A percentile compares a stretch with the other conserved stretches of the same genome.
Conservation (phyloP, 92 coral and sea anemone genomes). For the Phenganax subtilis region DNA sequence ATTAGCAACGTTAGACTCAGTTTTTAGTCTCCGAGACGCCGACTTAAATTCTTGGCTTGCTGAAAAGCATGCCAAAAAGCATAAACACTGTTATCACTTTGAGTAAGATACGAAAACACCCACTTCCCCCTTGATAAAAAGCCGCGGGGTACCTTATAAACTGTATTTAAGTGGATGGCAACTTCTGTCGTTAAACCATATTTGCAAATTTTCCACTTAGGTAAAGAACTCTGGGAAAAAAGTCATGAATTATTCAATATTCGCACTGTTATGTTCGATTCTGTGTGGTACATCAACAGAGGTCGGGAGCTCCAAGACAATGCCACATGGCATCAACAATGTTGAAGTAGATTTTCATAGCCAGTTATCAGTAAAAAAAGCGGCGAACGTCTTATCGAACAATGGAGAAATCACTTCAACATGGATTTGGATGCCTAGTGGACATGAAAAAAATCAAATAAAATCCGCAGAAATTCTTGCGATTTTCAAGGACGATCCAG, state of each 20-base stretch:
- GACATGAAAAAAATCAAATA: conserved; percentile 2
- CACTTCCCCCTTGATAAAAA: conserved; percentile 22
- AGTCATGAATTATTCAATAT: conserved; percentile 14
- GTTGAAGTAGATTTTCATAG: conserved; percentile 15
- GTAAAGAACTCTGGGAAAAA: neutral
- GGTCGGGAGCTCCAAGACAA: neutral
- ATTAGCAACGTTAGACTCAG: conserved; percentile 23
- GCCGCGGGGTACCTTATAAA: conserved; percentile 41
- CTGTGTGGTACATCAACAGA: neutral
- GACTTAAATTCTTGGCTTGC: conserved; percentile 30
- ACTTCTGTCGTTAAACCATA: neutral
- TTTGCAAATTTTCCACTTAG: neutral
- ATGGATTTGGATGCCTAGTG: conserved; percentile 16
- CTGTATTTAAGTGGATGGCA: conserved; percentile 18
- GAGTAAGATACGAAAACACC: conserved; percentile 28
- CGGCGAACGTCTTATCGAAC: neutral
- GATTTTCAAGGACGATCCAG: neutral
- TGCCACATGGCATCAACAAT: conserved; percentile 4
- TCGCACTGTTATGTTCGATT: conserved; percentile 1
- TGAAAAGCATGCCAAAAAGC: conserved; percentile 38
- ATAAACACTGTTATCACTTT: conserved; percentile 41
- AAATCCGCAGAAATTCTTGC: conserved; percentile 4
- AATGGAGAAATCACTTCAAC: neutral
- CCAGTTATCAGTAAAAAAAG: neutral
- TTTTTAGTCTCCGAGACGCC: conserved; percentile 19